A percentile compares a stretch with the other conserved stretches of the same genome.
These are phyloP conservation scores for Oryzias dopingdopingensis DNA, from an alignment of 2,797 vertebrate species.

Conservation along the genomic window DNA sequence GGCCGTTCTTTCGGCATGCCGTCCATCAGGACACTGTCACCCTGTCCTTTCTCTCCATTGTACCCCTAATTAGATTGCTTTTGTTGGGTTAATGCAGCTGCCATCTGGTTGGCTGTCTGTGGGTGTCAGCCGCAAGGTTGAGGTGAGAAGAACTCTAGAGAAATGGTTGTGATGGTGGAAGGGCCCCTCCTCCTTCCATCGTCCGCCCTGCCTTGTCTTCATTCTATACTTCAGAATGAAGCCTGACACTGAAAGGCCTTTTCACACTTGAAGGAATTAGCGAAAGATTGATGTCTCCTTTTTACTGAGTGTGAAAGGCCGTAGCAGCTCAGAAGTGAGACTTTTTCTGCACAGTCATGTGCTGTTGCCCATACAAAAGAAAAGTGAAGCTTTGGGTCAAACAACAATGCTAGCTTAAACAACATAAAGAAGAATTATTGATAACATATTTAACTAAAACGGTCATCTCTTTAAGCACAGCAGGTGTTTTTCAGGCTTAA, in stretches of 20 bases:
- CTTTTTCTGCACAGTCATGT: slow-evolving; percentile 34
- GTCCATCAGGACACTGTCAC: slow-evolving; percentile 52
- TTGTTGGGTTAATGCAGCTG: slow-evolving; percentile 80
- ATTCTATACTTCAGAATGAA: slow-evolving; percentile 53
- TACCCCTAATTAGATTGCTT: slow-evolving; percentile 82
- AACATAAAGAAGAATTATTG: not conserved
- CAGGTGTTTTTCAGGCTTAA: too few relatives aligned
- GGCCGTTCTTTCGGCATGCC: slow-evolving; percentile 56
- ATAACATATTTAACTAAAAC: too few relatives aligned
- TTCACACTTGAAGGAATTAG: slow-evolving; percentile 84
- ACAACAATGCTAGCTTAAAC: slow-evolving; percentile 7
- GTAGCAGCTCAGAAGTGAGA: slow-evolving; percentile 29
- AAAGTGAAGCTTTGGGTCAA: slow-evolving; percentile 22
- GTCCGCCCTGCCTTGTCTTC: slow-evolving; percentile 52
- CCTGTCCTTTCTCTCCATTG: slow-evolving; percentile 65
- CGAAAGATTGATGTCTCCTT: slow-evolving; percentile 79
- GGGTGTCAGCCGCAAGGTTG: slow-evolving; percentile 51
- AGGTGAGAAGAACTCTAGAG: slow-evolving; percentile 41
- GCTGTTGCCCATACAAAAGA: slow-evolving; percentile 20
- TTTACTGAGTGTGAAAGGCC: slow-evolving; percentile 49
- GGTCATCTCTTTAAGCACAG: too few relatives aligned
- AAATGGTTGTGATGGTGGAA: slow-evolving; percentile 36
- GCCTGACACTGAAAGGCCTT: slow-evolving; percentile 71
- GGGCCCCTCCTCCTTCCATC: slow-evolving; percentile 54
- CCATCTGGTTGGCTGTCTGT: slow-evolving; percentile 80